Evolutionary conservation across 2,888 invertebrate genomes (phyloP).

Genomic region (Hermodice carunculata): DNA sequence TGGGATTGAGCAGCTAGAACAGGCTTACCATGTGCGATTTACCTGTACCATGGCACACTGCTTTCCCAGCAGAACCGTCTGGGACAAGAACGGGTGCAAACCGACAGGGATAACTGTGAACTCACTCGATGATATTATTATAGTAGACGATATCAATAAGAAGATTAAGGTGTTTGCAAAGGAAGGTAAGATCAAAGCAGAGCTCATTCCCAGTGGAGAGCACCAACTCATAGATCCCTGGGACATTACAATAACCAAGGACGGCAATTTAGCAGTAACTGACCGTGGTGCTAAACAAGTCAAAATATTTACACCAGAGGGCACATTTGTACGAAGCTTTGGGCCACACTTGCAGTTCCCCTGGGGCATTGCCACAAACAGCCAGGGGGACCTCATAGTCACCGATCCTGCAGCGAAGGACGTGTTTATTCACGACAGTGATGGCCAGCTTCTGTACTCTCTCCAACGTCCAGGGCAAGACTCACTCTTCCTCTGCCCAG

Average conservation of each 20-base stretch:
- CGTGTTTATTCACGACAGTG: constrained; percentile 53
- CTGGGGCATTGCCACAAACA: constrained; percentile 57
- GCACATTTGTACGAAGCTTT: constrained; percentile 48
- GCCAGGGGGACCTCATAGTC: constrained; percentile 55
- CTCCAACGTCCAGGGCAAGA: constrained; percentile 47
- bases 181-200: constrained; percentile 46
- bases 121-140: constrained; percentile 46
- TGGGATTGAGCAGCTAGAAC: too few relatives aligned
- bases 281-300: constrained; percentile 56
- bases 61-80: constrained; percentile 24
- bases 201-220: constrained; percentile 49
- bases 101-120: constrained; percentile 57
- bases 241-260: constrained; percentile 55
- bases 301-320: constrained; percentile 50
- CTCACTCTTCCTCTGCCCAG: constrained; percentile 56
- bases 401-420: constrained; percentile 54
- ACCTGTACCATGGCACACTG: background rate
- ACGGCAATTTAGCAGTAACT: constrained; percentile 58
- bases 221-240: constrained; percentile 55
- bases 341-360: constrained; percentile 57
- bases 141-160: constrained; percentile 63
- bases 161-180: constrained; percentile 54
- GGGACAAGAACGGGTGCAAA: constrained; percentile 58
- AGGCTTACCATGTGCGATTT: background rate
- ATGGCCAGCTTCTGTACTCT: constrained; percentile 46